phyloP scores from a whole-genome alignment of 2,797 vertebrate genomes.

The Mallotus villosus region DNA sequence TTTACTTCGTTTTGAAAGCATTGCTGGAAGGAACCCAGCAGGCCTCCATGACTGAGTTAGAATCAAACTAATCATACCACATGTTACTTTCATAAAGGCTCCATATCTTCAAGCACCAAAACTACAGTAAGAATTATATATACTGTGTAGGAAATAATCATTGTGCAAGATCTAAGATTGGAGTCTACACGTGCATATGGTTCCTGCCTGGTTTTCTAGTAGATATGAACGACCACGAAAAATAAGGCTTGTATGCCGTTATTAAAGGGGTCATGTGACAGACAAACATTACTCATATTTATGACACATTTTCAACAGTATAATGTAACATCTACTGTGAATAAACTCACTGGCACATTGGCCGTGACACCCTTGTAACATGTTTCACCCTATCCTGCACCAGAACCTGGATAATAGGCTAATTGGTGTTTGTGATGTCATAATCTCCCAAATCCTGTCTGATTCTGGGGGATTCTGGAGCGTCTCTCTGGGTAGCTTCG shows the following conservation, averaged over 20 bases:
- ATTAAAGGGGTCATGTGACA: too few relatives aligned
- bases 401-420: slow-evolving; percentile 35
- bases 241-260: too few relatives aligned
- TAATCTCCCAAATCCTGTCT: slow-evolving; percentile 62
- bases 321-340: too few relatives aligned
- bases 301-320: too few relatives aligned
- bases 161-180: too few relatives aligned
- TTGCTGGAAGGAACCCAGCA: slow-evolving; percentile 14
- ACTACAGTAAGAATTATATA: too few relatives aligned
- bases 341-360: not conserved
- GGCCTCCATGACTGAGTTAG: slow-evolving; percentile 9
- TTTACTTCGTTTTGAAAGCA: slow-evolving; percentile 16
- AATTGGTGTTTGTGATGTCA: slow-evolving; percentile 52
- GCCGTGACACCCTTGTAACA: not conserved
- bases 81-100: not conserved
- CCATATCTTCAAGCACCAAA: not conserved
- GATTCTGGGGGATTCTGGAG: slow-evolving; percentile 54
- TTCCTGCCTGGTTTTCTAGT: too few relatives aligned
- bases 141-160: too few relatives aligned
- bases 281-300: too few relatives aligned
- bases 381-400: slow-evolving; percentile 15
- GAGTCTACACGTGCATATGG: too few relatives aligned
- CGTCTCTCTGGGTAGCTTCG: slow-evolving; percentile 37
- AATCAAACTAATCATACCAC: not conserved
- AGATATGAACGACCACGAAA: too few relatives aligned